Percentiles rank a stretch among this genome's conserved stretches.
phyloP scores from a whole-genome alignment of 2,888 invertebrate genomes.

The Troides helena region DNA sequence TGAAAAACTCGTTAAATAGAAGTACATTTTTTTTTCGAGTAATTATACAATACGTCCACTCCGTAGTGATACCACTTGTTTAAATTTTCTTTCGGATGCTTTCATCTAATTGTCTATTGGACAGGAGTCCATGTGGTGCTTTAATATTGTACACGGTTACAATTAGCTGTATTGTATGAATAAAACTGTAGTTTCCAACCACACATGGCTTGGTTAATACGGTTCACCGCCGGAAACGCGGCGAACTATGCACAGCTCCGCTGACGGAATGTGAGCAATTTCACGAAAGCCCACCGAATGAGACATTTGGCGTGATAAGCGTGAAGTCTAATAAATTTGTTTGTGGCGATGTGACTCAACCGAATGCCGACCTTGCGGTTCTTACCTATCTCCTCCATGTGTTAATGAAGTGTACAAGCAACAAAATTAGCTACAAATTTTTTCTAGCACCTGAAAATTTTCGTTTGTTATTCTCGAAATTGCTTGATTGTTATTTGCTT shows the following conservation, averaged over 20 bases:
- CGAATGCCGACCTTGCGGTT: neutral
- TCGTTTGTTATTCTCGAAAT: no score
- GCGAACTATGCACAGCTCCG: slow-evolving; percentile 59
- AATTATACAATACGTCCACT: no score
- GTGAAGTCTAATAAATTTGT: slow-evolving; percentile 71
- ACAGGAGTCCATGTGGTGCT: slow-evolving; percentile 33
- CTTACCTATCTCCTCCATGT: neutral
- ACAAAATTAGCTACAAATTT: neutral
- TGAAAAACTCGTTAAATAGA: no score
- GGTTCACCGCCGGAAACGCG: slow-evolving; percentile 53
- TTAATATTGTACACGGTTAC: slow-evolving; percentile 19
- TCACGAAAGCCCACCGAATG: slow-evolving; percentile 66
- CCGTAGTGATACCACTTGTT: no score
- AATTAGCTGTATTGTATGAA: slow-evolving; percentile 26
- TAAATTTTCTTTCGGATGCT: neutral
- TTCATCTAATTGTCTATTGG: neutral
- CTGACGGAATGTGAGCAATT: slow-evolving; percentile 67
- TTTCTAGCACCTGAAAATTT: no score
- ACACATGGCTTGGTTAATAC: slow-evolving; percentile 52
- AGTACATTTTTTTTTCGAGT: no score
- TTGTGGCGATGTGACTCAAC: slow-evolving; percentile 47
- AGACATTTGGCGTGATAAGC: slow-evolving; percentile 68
- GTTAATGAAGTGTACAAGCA: neutral
- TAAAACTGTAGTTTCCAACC: slow-evolving; percentile 49
- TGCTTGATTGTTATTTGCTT: no score